These are phyloP conservation scores for Epinephelus awoara DNA, from an alignment of 2,797 vertebrate species.

Conservation along the genomic window DNA sequence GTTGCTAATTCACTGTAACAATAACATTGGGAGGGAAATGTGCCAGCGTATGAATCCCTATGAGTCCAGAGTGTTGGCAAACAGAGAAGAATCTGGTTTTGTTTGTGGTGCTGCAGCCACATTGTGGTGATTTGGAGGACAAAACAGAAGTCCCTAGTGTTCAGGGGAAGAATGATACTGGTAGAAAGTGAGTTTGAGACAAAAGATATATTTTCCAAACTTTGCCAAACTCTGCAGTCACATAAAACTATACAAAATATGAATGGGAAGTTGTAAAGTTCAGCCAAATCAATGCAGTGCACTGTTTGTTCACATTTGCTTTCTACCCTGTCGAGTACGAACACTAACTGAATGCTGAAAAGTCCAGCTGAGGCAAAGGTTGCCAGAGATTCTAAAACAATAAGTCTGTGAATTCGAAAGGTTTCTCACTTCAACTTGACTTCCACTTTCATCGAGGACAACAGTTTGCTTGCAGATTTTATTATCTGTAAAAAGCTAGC, in stretches of 20 bases:
- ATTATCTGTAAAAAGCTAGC: neutral
- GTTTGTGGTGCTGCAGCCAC: slow-evolving; percentile 15
- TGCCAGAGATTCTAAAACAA: neutral
- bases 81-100: slow-evolving; percentile 29
- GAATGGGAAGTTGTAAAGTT: slow-evolving; percentile 4
- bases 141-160: slow-evolving; percentile 4
- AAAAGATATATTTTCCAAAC: neutral
- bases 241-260: neutral
- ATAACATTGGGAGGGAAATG: slow-evolving; percentile 21
- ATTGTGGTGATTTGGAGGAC: neutral
- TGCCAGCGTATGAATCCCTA: slow-evolving; percentile 21
- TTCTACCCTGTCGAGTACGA: neutral
- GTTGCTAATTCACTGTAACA: slow-evolving; percentile 43
- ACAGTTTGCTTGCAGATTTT: neutral
- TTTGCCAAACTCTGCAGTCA: neutral
- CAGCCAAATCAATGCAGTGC: neutral
- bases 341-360: neutral
- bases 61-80: slow-evolving; percentile 23
- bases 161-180: neutral
- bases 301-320: neutral
- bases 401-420: neutral
- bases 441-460: neutral
- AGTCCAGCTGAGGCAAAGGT: neutral
- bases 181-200: neutral
- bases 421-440: neutral